Base-by-base conservation (phyloP, 1,140 invertebrate genomes). In the Platorchestia sp. region DNA sequence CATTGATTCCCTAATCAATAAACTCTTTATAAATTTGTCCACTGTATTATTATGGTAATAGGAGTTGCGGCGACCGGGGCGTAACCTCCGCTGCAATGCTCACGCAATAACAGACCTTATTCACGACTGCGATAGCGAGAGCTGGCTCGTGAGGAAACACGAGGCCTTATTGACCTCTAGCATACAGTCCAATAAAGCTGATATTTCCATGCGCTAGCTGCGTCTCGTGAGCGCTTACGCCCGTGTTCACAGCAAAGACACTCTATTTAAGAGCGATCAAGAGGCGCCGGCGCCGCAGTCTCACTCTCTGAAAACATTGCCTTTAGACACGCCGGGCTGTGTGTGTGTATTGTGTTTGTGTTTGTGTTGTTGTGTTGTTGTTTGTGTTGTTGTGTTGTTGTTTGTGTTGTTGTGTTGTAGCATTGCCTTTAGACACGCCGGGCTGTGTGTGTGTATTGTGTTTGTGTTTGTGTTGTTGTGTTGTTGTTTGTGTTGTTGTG, bases 1-100 rank as follows among this genome's bases (percentile, higher is more conserved):
- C 89, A 91, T 91, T 91, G 89, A 91, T 91, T 91, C 89, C 43
- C 89, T 91, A 91, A 91, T 91, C 89, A 91, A 91, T 91, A 91
- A 91, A 91, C 89, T 91, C 89, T 91, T 91, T 91, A 91, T 91
- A 91, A 91, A 91, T 91, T 91, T 91, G 89, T 91, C 89, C 89
- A 91, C 89, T 91, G 89, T 91, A 91, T 91, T 91, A 91, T 91
- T 91, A 91, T 91, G 89, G 89, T 91, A 91, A 91, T 91, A 44
- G 89, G 89, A 91, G 89, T 44, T 10, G 89, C 1, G 41, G 89
- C 10, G 5, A 45, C 7, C 3, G 19, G 5, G 89, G 42, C 89
- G 1, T 36, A 91, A 44, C 41, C 41, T 41, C 1, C 43, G 1
- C 36, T 5, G 89, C 22, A 7, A 5, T 36, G 19, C 19, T 91